A percentile compares a stretch with the other conserved stretches of the same genome.
Conservation (phyloP, 2,113 vertebrate genomes). For the Monopterus albus region DNA sequence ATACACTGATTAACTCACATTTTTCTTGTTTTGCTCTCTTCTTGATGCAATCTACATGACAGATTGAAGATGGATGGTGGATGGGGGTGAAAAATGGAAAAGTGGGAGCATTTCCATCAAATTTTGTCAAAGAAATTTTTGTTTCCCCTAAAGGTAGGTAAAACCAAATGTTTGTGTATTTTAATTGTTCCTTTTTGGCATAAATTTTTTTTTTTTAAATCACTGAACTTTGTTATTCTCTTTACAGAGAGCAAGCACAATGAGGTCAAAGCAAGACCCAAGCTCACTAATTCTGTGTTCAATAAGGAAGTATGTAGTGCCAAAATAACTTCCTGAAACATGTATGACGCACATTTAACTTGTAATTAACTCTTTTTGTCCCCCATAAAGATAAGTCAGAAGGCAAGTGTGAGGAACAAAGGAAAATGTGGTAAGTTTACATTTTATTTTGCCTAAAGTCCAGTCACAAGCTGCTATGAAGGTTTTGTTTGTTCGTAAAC, state of each 20-base stretch:
- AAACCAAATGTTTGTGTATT: neutral
- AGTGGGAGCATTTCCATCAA: constrained; percentile 90
- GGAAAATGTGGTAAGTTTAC: constrained; percentile 64
- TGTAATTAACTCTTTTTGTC: constrained; percentile 15
- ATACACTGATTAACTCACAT: neutral
- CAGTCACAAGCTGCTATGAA: neutral
- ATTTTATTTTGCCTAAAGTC: neutral
- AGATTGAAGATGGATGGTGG: constrained; percentile 96
- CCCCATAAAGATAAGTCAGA: constrained; percentile 61
- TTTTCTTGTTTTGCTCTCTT: neutral
- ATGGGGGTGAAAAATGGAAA: constrained; percentile 86
- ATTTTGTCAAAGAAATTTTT: constrained; percentile 89
- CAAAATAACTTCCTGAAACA: neutral
- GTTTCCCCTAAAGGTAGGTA: constrained; percentile 75
- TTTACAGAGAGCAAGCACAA: constrained; percentile 71
- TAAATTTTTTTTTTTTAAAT: too few species aligned
- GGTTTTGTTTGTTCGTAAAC: neutral
- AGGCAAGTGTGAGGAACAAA: constrained; percentile 77
- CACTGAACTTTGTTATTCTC: neutral
- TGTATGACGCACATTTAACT: neutral
- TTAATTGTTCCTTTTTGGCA: neutral
- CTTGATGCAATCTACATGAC: neutral
- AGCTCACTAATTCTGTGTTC: constrained; percentile 79
- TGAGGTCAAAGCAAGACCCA: constrained; percentile 79
- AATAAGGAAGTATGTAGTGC: constrained; percentile 68